Conservation (phyloP, 2,888 invertebrate genomes). For the Scaptomyza flava region DNA sequence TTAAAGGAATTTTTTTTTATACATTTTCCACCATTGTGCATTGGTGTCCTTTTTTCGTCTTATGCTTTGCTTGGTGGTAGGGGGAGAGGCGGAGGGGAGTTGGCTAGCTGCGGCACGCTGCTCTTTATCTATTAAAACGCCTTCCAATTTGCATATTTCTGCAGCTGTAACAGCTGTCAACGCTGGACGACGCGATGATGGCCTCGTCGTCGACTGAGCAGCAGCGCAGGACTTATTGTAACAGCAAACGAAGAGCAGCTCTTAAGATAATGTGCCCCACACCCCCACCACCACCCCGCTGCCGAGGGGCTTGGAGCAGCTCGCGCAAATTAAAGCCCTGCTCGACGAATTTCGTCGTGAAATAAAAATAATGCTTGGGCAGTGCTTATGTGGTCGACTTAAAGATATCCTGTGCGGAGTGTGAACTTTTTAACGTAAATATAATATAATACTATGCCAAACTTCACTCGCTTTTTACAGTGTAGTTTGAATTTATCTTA, state of each 20-base stretch:
- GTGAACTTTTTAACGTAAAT: too few relatives aligned
- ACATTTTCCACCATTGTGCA: conserved; percentile 65
- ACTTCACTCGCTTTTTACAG: conserved; percentile 6
- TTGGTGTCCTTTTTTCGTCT: conserved; percentile 67
- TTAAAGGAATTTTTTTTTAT: conserved; percentile 44
- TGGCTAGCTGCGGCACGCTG: conserved; percentile 62
- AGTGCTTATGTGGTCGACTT: background rate
- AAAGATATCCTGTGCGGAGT: background rate
- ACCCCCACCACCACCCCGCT: too few relatives aligned
- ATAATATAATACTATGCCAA: too few relatives aligned
- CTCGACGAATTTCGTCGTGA: conserved; percentile 14
- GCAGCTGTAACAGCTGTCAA: conserved; percentile 80
- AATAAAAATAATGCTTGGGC: background rate
- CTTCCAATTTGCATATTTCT: conserved; percentile 80
- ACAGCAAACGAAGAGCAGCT: conserved; percentile 55
- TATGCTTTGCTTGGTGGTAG: conserved; percentile 55
- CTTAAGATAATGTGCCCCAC: conserved; percentile 71
- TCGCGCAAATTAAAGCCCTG: conserved; percentile 68
- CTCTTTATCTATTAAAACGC: conserved; percentile 80
- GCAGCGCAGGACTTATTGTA: conserved; percentile 68
- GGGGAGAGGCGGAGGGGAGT: background rate
- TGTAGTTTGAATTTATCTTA: background rate
- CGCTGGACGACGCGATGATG: conserved; percentile 63
- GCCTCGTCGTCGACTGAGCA: conserved; percentile 36
- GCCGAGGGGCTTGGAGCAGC: conserved; percentile 41